Evolutionary conservation across 2,113 vertebrate genomes (phyloP).

Genomic region (Muntiacus reevesi): DNA sequence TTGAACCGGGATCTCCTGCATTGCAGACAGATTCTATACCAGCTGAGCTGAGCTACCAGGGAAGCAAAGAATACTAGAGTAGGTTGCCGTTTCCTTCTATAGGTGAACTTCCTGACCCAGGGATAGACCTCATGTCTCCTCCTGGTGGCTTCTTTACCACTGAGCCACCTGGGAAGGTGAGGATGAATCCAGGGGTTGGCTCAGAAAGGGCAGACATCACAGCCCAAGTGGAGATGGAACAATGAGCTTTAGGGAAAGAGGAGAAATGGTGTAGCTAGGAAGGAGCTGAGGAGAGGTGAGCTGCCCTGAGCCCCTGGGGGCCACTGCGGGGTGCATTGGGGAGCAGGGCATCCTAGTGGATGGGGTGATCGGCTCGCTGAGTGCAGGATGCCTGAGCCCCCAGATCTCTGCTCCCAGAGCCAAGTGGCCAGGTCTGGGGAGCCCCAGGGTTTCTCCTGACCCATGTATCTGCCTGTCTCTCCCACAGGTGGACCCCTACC

Average conservation of each 20-base stretch:
- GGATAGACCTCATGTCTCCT: background rate
- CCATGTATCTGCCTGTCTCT: background rate
- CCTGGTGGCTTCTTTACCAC: background rate
- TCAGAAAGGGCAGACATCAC: background rate
- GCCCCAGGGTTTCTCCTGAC: background rate
- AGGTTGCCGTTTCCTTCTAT: background rate
- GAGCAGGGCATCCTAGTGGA: background rate
- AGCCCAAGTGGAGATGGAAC: accelerated
- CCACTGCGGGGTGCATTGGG: accelerated
- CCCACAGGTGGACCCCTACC: conserved; percentile 92
- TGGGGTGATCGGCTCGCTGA: background rate
- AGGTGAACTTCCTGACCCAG: background rate
- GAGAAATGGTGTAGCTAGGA: background rate
- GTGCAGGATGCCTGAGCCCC: background rate
- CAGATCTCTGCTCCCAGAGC: background rate
- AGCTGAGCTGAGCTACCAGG: background rate
- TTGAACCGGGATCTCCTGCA: background rate
- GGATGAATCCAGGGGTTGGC: background rate
- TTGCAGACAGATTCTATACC: background rate
- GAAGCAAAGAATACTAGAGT: background rate
- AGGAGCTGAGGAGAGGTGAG: accelerated
- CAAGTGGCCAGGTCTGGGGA: accelerated
- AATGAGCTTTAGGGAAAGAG: background rate
- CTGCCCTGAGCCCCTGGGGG: background rate
- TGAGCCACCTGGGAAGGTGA: background rate